These are phyloP conservation scores for Troilus luridus DNA, from an alignment of 2,888 invertebrate genomes.

Conservation along the genomic window DNA sequence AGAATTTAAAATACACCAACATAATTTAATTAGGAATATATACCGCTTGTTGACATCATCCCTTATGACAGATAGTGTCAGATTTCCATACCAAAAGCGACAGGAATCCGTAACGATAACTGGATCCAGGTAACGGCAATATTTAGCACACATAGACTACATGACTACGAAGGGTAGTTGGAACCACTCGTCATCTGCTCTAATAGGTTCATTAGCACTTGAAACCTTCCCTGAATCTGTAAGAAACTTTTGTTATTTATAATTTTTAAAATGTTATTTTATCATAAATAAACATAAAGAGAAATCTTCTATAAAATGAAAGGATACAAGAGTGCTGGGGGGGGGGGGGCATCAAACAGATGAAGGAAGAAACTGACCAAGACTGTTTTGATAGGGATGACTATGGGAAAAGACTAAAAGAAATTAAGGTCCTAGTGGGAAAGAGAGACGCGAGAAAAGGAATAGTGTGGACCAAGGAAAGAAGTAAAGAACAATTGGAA, in stretches of 20 bases:
- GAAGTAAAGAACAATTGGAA: no score
- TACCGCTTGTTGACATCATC: neutral
- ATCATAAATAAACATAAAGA: neutral
- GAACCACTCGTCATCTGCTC: conserved; percentile 71
- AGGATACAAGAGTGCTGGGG: no score
- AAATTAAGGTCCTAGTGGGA: no score
- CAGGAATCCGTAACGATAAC: neutral
- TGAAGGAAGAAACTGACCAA: no score
- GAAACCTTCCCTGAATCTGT: conserved; percentile 74
- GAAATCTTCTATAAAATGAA: no score
- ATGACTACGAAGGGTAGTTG: conserved; percentile 32
- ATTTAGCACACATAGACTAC: neutral
- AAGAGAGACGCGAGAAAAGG: no score
- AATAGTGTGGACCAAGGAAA: no score
- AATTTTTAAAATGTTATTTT: neutral
- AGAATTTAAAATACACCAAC: neutral
- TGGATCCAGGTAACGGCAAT: neutral
- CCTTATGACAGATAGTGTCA: neutral
- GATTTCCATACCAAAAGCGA: neutral
- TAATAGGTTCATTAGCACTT: conserved; percentile 73
- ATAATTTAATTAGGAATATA: neutral
- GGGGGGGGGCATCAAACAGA: no score
- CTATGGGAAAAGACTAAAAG: no score
- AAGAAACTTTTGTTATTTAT: conserved; percentile 63
- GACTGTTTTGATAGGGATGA: no score